Percentiles rank a stretch among this genome's conserved stretches.
These are phyloP conservation scores for Spheniscus mendiculus DNA, from an alignment of 2,113 vertebrate species.

Conservation along the genomic window DNA sequence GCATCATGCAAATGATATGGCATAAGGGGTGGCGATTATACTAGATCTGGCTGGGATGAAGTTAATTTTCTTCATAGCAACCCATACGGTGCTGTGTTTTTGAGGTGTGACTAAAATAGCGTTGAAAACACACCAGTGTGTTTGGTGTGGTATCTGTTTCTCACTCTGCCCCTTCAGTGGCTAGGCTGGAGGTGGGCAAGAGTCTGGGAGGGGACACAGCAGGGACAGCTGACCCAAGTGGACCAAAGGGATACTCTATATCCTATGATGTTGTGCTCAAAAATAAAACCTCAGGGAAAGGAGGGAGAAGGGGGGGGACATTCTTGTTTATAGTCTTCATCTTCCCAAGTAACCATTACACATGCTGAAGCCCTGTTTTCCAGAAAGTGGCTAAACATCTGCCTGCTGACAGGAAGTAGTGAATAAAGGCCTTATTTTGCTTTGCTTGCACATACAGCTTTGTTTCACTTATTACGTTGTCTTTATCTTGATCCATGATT, in stretches of 20 bases:
- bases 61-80: background rate
- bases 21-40: background rate
- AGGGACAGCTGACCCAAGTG: background rate
- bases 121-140: background rate
- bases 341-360: background rate
- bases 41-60: background rate
- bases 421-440: background rate
- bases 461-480: background rate
- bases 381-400: background rate
- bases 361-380: background rate
- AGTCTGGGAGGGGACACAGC: background rate
- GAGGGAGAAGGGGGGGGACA: fast-evolving
- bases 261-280: background rate
- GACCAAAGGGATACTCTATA: no score
- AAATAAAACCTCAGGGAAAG: background rate
- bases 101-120: background rate
- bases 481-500: background rate
- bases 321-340: background rate
- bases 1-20: background rate
- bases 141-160: background rate
- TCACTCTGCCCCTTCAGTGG: background rate
- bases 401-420: background rate
- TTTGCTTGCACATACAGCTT: background rate
- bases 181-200: background rate
- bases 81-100: background rate